phyloP scores from a whole-genome alignment of 2,797 vertebrate genomes.

The Lithobates sylvaticus region DNA sequence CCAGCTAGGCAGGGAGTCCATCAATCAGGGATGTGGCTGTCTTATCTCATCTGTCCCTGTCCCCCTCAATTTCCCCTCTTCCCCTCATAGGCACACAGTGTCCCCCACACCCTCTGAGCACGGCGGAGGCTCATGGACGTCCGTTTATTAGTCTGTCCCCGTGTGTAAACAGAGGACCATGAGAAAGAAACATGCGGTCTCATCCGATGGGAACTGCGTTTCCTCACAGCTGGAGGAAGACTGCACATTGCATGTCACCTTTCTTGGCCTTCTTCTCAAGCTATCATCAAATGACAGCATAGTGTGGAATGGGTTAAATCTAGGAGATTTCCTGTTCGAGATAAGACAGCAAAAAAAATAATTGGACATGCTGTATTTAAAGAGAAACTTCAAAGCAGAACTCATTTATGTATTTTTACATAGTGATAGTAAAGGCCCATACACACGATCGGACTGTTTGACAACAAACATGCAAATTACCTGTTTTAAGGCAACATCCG shows the following conservation, averaged over 20 bases:
- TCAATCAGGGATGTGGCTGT: constrained; percentile 29
- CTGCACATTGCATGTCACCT: neutral
- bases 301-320: no score
- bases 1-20: constrained; percentile 33
- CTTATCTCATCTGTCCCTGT: constrained; percentile 52
- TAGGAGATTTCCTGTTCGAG: no score
- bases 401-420: no score
- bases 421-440: no score
- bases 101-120: constrained; percentile 31
- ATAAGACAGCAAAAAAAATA: no score
- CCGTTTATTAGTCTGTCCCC: neutral
- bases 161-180: constrained; percentile 52
- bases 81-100: neutral
- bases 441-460: no score
- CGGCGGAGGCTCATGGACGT: neutral
- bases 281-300: neutral
- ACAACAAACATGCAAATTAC: no score
- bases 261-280: neutral
- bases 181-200: constrained; percentile 46
- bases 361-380: no score
- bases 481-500: no score
- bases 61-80: neutral
- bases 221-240: constrained; percentile 46
- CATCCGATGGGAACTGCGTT: constrained; percentile 54
- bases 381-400: no score